These are phyloP conservation scores for Chloroclystis v-ata DNA, from an alignment of 2,888 invertebrate genomes.

Conservation along the genomic window DNA sequence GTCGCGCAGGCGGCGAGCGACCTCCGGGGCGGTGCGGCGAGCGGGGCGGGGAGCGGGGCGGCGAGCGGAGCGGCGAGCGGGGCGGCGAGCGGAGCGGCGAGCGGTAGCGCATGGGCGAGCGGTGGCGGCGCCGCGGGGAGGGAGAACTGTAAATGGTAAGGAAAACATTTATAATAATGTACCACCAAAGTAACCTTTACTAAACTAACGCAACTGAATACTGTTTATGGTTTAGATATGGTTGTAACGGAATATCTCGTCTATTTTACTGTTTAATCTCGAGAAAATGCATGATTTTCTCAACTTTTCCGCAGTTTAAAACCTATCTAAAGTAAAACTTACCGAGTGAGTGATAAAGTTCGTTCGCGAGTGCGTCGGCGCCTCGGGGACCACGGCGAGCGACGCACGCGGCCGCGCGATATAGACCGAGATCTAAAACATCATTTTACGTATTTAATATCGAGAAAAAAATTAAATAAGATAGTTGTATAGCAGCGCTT, in stretches of 20 bases:
- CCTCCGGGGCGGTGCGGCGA: conserved; percentile 44
- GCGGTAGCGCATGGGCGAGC: conserved; percentile 66
- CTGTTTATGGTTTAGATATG: too few species aligned
- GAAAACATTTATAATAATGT: too few species aligned
- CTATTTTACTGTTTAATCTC: too few species aligned
- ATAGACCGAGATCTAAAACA: conserved; percentile 80
- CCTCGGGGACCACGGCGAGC: conserved; percentile 68
- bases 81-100: conserved; percentile 46
- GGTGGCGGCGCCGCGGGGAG: conserved; percentile 71
- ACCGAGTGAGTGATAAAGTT: conserved; percentile 65
- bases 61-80: conserved; percentile 40
- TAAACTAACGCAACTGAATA: too few species aligned
- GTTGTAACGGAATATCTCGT: too few species aligned
- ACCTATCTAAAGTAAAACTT: too few species aligned
- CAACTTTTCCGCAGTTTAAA: too few species aligned
- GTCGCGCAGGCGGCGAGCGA: conserved; percentile 41
- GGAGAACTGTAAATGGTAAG: conserved; percentile 49
- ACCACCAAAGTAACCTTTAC: too few species aligned
- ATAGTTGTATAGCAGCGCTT: too few species aligned
- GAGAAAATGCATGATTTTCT: too few species aligned
- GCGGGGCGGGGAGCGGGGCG: conserved; percentile 38
- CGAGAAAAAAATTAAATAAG: too few species aligned
- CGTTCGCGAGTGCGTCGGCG: conserved; percentile 63
- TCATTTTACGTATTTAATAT: not conserved
- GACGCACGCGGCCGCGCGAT: conserved; percentile 76